Conservation (phyloP, 30 jellyfish, hydroid and myxozoan genomes). For the Cassiopea andromeda region DNA sequence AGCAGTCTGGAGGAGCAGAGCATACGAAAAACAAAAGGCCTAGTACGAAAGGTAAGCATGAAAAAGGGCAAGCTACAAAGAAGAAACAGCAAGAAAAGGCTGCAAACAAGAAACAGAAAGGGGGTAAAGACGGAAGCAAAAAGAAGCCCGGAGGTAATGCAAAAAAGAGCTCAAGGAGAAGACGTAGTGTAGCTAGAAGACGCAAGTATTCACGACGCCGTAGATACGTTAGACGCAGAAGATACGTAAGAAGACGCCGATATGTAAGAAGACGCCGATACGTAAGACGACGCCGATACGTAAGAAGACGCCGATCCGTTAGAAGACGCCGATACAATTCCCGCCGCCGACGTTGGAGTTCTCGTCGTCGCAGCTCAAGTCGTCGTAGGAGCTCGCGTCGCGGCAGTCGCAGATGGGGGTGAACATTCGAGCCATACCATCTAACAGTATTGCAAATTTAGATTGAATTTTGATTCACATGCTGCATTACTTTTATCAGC, state of each 20-base stretch:
- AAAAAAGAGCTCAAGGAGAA: not conserved
- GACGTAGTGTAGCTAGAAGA: slow-evolving; percentile 20
- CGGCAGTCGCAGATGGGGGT: not conserved
- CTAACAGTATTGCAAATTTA: not conserved
- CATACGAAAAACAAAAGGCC: slow-evolving; percentile 58
- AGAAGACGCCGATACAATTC: not conserved
- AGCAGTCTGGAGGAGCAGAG: slow-evolving; percentile 26
- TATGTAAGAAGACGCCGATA: slow-evolving; percentile 1
- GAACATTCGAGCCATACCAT: not conserved
- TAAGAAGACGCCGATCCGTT: not conserved
- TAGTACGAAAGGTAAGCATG: slow-evolving; percentile 38
- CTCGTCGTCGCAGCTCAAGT: slow-evolving; percentile 1
- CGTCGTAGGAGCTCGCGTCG: slow-evolving; percentile 10
- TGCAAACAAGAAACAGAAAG: slow-evolving; percentile 39
- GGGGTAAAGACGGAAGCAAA: slow-evolving; percentile 63
- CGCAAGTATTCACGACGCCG: slow-evolving; percentile 21
- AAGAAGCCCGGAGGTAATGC: slow-evolving; percentile 32
- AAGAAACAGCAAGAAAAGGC: slow-evolving; percentile 57
- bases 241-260: slow-evolving; percentile 17
- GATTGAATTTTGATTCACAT: not conserved
- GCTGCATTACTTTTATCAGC: not conserved
- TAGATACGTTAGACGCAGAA: slow-evolving; percentile 5
- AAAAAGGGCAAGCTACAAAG: slow-evolving; percentile 55
- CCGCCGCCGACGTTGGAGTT: slow-evolving; percentile 3
- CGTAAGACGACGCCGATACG: slow-evolving; percentile 2